Evolutionary conservation across 1,140 invertebrate genomes (phyloP), one percentile per base, ranked within the genome.

Genomic region (Arion vulgaris): DNA sequence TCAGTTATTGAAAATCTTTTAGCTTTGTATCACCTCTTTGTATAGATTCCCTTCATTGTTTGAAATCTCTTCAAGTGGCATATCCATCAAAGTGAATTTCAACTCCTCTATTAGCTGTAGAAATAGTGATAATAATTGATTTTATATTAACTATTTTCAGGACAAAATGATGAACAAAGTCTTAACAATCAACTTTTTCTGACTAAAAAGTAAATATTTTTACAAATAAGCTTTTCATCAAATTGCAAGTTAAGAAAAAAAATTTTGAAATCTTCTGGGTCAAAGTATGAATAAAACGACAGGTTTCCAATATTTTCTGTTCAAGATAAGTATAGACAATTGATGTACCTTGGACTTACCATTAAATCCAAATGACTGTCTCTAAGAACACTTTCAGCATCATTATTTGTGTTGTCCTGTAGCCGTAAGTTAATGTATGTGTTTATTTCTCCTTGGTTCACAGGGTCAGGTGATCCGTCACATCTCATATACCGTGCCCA

Each of bases 401-500:
- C 87, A 80, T 86, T 85, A 26, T 85, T 80, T 38, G 77, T 80
- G 2, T 77, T 84, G 62, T 92, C 89, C 75, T 92, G 91, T 72
- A 88, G 78, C 78, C 86, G 77, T 23, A 92, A 86, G 72, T 91
- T 91, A 13, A 92, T 90, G 84, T 91, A 92, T 19, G 91, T 91
- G 83, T 92, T 92, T 62, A 92, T 92, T 83, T 92, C 91, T 68
- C 89, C 88, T 39, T 87, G 88, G 28, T 88, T 87, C 1, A 87
- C 88, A 23, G 92, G 92, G 83, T 92, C 90, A 0, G 92, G 91
- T 26, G 91, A 91, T 23, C 92, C 92, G 86, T 92, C 91, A 87
- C 91, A 92, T 66, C 87, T 84, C 91, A 92, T 91, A 82, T 91
- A 92, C 34, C 92, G 85, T 26, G 89, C 87, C 92, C 92, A 92